Conservation (phyloP, 2,888 invertebrate genomes). For the Gastracanthus pulcherrimus region DNA sequence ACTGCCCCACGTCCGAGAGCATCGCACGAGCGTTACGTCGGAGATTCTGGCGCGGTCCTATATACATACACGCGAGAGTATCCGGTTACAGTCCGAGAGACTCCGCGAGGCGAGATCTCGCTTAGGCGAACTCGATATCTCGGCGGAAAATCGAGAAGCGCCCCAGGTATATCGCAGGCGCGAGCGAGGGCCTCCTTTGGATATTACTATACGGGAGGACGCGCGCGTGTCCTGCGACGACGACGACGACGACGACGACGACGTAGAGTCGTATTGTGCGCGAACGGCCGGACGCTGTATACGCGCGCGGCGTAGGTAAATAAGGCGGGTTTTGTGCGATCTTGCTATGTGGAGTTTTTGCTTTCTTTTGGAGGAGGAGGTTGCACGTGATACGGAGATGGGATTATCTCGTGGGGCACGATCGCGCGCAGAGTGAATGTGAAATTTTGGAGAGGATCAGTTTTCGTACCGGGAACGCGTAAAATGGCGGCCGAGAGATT, state of each 20-base stretch:
- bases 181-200: slow-evolving; percentile 22
- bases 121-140: slow-evolving; percentile 55
- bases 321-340: background rate
- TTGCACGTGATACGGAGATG: background rate
- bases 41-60: slow-evolving; percentile 27
- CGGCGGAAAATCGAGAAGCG: slow-evolving; percentile 54
- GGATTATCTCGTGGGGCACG: slow-evolving; percentile 36
- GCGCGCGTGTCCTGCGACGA: slow-evolving; percentile 3
- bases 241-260: no score
- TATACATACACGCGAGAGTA: no score
- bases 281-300: no score
- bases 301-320: slow-evolving; percentile 22
- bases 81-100: slow-evolving; percentile 51
- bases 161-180: no score
- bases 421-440: no score
- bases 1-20: background rate
- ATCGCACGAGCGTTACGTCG: background rate
- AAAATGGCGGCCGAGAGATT: background rate
- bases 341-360: slow-evolving; percentile 26
- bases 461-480: background rate
- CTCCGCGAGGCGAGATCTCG: no score
- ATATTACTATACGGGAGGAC: slow-evolving; percentile 15
- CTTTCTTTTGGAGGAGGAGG: background rate
- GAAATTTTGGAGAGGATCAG: slow-evolving; percentile 30
- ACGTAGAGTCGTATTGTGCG: background rate